Evolutionary conservation across 2,888 invertebrate species (phyloP).

Genomic region (Lagria hirta): DNA sequence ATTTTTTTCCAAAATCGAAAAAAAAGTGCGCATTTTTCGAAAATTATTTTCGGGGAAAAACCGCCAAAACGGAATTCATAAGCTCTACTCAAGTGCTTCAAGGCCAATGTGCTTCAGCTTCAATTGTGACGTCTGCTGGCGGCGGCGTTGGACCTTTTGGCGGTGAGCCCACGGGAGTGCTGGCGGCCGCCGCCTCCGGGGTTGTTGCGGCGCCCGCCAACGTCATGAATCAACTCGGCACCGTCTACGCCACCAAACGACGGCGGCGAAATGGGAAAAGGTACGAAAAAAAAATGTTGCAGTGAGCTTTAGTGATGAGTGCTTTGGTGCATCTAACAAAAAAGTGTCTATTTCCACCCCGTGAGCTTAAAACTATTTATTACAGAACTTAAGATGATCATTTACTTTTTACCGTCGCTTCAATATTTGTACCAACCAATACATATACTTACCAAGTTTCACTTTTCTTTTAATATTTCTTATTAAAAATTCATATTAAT

Average conservation of each 20-base stretch:
- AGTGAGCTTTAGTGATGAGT: no score
- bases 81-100: conserved; percentile 43
- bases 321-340: no score
- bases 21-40: background rate
- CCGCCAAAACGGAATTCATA: conserved; percentile 50
- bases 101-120: conserved; percentile 51
- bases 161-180: conserved; percentile 47
- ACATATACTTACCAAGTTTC: no score
- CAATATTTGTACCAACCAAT: no score
- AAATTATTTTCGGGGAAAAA: conserved; percentile 1
- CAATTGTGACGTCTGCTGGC: conserved; percentile 33
- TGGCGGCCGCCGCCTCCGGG: conserved; percentile 43
- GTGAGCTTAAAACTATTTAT: no score
- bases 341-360: no score
- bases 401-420: no score
- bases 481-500: no score
- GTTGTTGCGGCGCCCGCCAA: conserved; percentile 43
- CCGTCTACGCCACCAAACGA: conserved; percentile 95
- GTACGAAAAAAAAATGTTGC: conserved; percentile 58
- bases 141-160: conserved; percentile 45
- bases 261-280: conserved; percentile 95
- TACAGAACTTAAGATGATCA: no score
- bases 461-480: no score
- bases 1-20: background rate
- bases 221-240: conserved; percentile 85